Evolutionary conservation across 2,113 vertebrate species (phyloP).

Genomic region (Nyctibius bracteatus): DNA sequence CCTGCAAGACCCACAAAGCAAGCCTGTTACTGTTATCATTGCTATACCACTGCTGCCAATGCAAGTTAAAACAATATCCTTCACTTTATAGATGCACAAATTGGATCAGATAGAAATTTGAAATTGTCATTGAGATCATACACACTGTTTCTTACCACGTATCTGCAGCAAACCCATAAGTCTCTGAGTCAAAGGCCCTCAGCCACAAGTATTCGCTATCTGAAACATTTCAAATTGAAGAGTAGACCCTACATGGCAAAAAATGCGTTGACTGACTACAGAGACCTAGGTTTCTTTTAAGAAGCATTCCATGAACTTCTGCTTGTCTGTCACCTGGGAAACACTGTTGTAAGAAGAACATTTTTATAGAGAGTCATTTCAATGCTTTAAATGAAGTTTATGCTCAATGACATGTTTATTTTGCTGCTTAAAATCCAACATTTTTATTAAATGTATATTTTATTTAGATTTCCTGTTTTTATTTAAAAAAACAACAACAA

Average conservation of each 20-base stretch:
- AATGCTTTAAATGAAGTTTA: background rate
- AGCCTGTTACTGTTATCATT: background rate
- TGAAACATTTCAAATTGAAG: background rate
- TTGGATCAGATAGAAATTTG: background rate
- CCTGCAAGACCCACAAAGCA: background rate
- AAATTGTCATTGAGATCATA: rapidly evolving
- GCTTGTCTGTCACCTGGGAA: background rate
- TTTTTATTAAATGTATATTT: background rate
- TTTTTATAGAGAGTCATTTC: background rate
- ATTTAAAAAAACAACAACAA: background rate
- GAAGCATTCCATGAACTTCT: background rate
- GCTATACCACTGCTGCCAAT: background rate
- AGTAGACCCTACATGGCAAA: background rate
- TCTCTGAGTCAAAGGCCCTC: background rate
- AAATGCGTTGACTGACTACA: background rate
- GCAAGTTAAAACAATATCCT: background rate
- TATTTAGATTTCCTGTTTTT: background rate
- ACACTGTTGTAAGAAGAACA: background rate
- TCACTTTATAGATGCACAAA: background rate
- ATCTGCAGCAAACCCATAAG: background rate
- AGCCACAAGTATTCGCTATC: background rate
- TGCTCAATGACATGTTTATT: background rate
- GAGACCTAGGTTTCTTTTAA: background rate
- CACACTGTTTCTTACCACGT: rapidly evolving
- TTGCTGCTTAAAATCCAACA: background rate